Percentiles rank a stretch among this genome's conserved stretches.
These are phyloP conservation scores for Andinoacara biseriatus DNA, from an alignment of 2,113 vertebrate species.

Conservation along the genomic window DNA sequence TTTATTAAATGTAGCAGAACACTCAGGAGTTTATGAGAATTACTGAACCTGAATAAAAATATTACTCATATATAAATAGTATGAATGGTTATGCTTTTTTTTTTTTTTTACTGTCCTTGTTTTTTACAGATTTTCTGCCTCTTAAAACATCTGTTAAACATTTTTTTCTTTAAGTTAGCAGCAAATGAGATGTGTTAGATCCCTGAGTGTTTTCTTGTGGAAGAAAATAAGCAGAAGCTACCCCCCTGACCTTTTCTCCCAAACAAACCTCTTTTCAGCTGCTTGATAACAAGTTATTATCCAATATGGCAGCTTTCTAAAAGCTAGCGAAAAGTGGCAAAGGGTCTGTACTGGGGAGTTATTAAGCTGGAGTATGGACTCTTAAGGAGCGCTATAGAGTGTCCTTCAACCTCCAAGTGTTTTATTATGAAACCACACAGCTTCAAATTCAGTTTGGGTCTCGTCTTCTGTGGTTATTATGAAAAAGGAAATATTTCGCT, in stretches of 20 bases:
- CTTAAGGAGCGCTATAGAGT: conserved; percentile 44
- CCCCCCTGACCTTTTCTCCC: conserved; percentile 64
- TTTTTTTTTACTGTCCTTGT: background rate
- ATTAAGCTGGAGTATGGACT: conserved; percentile 63
- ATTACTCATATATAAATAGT: background rate
- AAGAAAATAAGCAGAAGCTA: conserved; percentile 66
- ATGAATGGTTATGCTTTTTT: background rate
- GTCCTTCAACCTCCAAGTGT: conserved; percentile 53
- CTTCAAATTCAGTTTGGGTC: conserved; percentile 45
- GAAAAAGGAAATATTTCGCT: conserved; percentile 3
- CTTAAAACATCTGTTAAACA: conserved; percentile 15
- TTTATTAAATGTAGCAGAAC: conserved; percentile 41
- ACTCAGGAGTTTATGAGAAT: conserved; percentile 20
- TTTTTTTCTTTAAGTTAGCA: conserved; percentile 31
- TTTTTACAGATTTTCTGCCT: background rate
- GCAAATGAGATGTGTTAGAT: conserved; percentile 50
- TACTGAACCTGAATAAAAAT: conserved; percentile 19
- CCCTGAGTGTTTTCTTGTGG: conserved; percentile 56
- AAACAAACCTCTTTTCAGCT: conserved; percentile 61
- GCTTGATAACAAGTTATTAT: conserved; percentile 80
- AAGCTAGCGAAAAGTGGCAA: conserved; percentile 56
- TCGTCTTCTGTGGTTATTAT: conserved; percentile 16
- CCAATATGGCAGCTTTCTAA: conserved; percentile 64
- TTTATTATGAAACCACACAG: conserved; percentile 50
- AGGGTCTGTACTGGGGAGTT: conserved; percentile 46